Evolutionary conservation across 2,888 invertebrate genomes (phyloP).

Genomic region (Molanna angustata): DNA sequence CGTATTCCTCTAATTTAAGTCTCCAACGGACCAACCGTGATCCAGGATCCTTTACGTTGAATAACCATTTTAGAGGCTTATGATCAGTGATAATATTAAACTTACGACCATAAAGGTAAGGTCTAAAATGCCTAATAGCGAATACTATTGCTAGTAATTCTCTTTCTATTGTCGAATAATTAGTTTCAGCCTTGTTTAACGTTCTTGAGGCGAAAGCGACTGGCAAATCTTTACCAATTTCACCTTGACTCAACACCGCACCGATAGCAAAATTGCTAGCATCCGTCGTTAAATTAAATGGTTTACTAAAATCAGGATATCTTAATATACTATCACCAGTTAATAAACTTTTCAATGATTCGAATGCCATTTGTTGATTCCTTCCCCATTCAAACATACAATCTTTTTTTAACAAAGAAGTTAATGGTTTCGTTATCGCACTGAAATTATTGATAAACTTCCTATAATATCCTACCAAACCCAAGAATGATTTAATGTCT

Average conservation of each 20-base stretch:
- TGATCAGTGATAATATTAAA: constrained; percentile 37
- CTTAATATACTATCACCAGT: constrained; percentile 5
- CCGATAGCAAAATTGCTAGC: constrained; percentile 10
- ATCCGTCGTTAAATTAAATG: constrained; percentile 12
- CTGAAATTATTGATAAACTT: constrained; percentile 33
- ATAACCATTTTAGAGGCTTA: constrained; percentile 34
- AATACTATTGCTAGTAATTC: constrained; percentile 27
- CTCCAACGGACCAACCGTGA: constrained; percentile 37
- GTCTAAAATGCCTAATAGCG: constrained; percentile 36
- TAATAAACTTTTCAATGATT: constrained; percentile 4
- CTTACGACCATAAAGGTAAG: constrained; percentile 37
- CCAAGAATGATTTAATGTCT: constrained; percentile 35
- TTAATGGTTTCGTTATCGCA: constrained; percentile 32
- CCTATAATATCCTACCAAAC: constrained; percentile 36
- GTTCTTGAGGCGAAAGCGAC: constrained; percentile 12
- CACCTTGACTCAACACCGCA: constrained; percentile 11
- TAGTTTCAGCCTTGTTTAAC: constrained; percentile 10
- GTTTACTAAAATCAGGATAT: constrained; percentile 11
- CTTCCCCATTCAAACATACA: constrained; percentile 18
- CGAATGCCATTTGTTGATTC: constrained; percentile 10
- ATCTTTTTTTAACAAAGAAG: constrained; percentile 31
- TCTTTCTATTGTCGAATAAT: constrained; percentile 13
- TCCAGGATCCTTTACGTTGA: constrained; percentile 35
- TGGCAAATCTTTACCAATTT: constrained; percentile 8
- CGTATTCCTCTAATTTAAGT: constrained; percentile 37